Evolutionary conservation across 2,797 vertebrate species (phyloP).

Genomic region (Babyrousa celebensis): DNA sequence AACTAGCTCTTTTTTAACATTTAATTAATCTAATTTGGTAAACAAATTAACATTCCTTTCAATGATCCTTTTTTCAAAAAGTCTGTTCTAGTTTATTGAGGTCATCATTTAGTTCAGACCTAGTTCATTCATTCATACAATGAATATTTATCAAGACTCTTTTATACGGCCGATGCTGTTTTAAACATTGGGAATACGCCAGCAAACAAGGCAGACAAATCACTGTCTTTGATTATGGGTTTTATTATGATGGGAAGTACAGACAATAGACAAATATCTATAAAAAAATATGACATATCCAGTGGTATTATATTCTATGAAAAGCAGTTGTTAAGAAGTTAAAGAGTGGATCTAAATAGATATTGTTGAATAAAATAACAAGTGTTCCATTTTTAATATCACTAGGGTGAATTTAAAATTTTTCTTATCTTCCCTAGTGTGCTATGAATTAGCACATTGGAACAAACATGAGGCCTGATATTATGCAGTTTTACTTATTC

Average conservation of each 20-base stretch:
- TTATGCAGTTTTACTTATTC: slow-evolving; percentile 45
- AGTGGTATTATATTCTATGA: neutral
- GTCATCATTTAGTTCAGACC: slow-evolving; percentile 50
- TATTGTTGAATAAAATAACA: slow-evolving; percentile 58
- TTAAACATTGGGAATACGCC: neutral
- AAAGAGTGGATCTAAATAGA: neutral
- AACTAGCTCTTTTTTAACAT: slow-evolving; percentile 51
- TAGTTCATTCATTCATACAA: slow-evolving; percentile 48
- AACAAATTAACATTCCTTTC: slow-evolving; percentile 68
- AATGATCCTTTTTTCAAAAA: slow-evolving; percentile 74
- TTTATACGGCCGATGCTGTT: neutral
- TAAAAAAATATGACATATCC: slow-evolving; percentile 49
- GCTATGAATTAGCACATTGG: slow-evolving; percentile 57
- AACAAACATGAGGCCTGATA: slow-evolving; percentile 33
- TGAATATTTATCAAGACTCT: slow-evolving; percentile 76
- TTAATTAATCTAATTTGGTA: slow-evolving; percentile 68
- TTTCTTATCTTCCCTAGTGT: slow-evolving; percentile 49
- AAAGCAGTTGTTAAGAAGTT: slow-evolving; percentile 30
- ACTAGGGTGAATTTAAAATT: neutral
- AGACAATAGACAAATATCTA: slow-evolving; percentile 38
- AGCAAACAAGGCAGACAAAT: slow-evolving; percentile 43
- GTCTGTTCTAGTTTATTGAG: slow-evolving; percentile 49
- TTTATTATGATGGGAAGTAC: slow-evolving; percentile 66
- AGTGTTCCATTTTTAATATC: slow-evolving; percentile 61
- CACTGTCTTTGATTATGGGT: neutral